Conservation (phyloP, 2,113 vertebrate genomes). For the Pica pica region DNA sequence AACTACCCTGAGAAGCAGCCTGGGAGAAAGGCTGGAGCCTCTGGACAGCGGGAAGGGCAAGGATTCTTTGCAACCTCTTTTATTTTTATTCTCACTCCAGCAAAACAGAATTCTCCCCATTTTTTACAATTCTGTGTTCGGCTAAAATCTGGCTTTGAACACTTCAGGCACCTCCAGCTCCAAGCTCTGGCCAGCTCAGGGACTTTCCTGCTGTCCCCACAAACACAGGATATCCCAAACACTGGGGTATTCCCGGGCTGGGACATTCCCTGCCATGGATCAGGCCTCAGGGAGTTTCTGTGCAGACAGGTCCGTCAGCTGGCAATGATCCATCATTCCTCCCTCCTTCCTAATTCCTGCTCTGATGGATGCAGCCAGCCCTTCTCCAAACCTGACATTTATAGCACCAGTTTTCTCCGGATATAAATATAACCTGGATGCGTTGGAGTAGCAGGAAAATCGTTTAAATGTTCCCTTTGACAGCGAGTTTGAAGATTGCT, state of each 20-base stretch:
- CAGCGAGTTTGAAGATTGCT: slow-evolving; percentile 65
- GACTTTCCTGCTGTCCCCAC: not conserved
- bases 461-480: slow-evolving; percentile 69
- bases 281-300: not conserved
- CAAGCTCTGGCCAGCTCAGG: not conserved
- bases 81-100: not conserved
- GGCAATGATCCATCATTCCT: slow-evolving; percentile 29
- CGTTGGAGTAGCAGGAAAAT: slow-evolving; percentile 65
- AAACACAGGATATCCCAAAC: not conserved
- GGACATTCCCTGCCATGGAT: not conserved
- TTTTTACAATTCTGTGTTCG: not conserved
- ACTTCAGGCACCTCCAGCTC: not conserved
- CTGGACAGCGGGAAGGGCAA: not conserved
- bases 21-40: not conserved
- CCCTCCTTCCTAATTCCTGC: slow-evolving; percentile 42
- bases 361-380: slow-evolving; percentile 61
- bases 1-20: not conserved
- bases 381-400: slow-evolving; percentile 62
- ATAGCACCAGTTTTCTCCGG: slow-evolving; percentile 57
- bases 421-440: slow-evolving; percentile 67
- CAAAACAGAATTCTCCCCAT: not conserved
- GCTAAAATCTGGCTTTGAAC: not conserved
- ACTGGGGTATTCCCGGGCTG: not conserved
- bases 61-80: not conserved
- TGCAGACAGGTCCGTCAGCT: not conserved